Evolutionary conservation across 2,797 vertebrate species (phyloP).

Genomic region (Spatula clypeata): DNA sequence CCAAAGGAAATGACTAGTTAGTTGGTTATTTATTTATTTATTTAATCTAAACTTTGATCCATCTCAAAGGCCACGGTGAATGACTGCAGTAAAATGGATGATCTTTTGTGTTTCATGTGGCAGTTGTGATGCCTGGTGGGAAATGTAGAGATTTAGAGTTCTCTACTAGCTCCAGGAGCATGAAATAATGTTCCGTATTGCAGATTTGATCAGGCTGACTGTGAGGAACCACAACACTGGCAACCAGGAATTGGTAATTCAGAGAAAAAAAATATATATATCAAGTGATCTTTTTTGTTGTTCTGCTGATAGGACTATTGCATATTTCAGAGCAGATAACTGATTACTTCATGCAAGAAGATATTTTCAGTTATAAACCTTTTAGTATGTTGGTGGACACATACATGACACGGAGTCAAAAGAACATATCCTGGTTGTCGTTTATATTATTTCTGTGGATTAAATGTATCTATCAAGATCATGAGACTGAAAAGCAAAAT

Average conservation of each 20-base stretch:
- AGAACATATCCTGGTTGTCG: background rate
- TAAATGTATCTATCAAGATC: background rate
- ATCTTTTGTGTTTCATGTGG: background rate
- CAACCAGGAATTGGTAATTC: background rate
- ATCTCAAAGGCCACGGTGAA: slow-evolving; percentile 10
- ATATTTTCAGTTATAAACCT: background rate
- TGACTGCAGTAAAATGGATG: background rate
- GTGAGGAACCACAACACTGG: background rate
- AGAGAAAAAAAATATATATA: background rate
- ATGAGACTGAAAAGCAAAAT: background rate
- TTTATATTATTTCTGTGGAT: background rate
- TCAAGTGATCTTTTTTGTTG: background rate
- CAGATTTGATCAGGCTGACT: background rate
- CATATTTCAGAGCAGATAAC: background rate
- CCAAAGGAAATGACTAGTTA: background rate
- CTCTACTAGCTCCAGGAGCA: background rate
- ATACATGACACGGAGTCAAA: background rate
- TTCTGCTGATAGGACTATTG: background rate
- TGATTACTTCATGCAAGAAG: background rate
- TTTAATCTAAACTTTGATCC: background rate
- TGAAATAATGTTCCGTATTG: background rate
- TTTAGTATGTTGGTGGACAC: background rate
- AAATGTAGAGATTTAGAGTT: background rate
- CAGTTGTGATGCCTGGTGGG: background rate
- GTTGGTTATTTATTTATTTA: background rate